Base-by-base conservation (phyloP, 2,113 vertebrate species). In the Cyphomyrus discorhynchus region DNA sequence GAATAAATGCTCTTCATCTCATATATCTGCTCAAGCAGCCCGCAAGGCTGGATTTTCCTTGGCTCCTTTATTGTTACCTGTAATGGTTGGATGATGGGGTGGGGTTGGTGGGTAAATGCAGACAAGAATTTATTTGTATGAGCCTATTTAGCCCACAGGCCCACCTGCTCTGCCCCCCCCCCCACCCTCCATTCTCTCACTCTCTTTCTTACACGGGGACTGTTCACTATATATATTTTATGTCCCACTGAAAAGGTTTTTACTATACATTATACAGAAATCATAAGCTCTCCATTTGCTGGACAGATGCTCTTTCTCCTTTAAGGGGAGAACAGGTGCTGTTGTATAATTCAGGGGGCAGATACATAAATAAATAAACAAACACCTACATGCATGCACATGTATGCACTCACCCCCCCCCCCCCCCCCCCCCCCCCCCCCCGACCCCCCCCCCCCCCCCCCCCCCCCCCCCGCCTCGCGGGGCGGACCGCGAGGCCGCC, bases 211-310 rank as follows among this genome's bases (percentile, higher is more conserved):
- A 91, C 90, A 91, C 53, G 90, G 89, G 88, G 62, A 89, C 83
- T 91, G 88, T 87, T 96, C 93, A 83, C 49, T 91, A 95, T 96
- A 93, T 95, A 96, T 96, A 95, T 96, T 95, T 96, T 88, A 96
- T 96, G 95, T 91, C 91, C 86, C 90, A 93, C 95, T 95, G 95
- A 95, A 91, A 93, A 95, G 95, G 95, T 95, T 96, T 96, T 96
- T 96, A 96, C 92, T 95, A 96, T 96, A 93, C 96, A 96, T 96
- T 95, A 95, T 96, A 95, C 93, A 96, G 93, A 94, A 94, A 94
- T 94, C 93, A 94, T 95, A 96, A 96, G 94, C 94, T 96, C 93
- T 95, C 95, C 93, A 95, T 96, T 96, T 96, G 95, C 94, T 45
- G 92, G 94, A 96, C 95, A 96, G 95, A 95, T 95, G 95, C 95